phyloP scores from a whole-genome alignment of 2,797 vertebrate genomes.

The Oophaga sylvatica region DNA sequence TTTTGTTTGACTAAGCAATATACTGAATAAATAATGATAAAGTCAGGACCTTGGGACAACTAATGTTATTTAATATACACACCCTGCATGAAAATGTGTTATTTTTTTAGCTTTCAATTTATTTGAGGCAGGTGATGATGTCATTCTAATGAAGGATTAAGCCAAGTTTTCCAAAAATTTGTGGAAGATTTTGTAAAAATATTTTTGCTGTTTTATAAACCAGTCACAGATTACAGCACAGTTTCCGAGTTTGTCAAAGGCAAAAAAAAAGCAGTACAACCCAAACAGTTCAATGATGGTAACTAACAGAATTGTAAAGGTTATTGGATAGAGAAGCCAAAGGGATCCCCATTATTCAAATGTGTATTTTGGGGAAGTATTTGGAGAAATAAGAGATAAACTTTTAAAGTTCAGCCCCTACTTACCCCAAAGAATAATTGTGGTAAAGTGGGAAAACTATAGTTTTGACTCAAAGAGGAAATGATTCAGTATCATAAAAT shows the following conservation, averaged over 20 bases:
- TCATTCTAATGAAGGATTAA: background rate
- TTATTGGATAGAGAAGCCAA: too few relatives aligned
- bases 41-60: background rate
- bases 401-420: too few relatives aligned
- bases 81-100: conserved; percentile 12
- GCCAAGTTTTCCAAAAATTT: background rate
- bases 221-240: background rate
- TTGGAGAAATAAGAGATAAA: too few relatives aligned
- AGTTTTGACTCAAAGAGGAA: too few relatives aligned
- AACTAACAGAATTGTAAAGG: too few relatives aligned
- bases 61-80: conserved; percentile 9
- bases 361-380: too few relatives aligned
- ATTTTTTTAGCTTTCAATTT: background rate
- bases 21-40: conserved; percentile 37
- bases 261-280: background rate
- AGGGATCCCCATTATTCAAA: too few relatives aligned
- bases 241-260: background rate
- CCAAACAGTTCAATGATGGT: background rate
- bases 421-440: too few relatives aligned
- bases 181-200: background rate
- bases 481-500: too few relatives aligned
- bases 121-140: background rate
- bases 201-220: background rate
- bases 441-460: too few relatives aligned
- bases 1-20: background rate